Base-by-base conservation (phyloP, 2,113 vertebrate genomes). In the Chaetops frenatus region DNA sequence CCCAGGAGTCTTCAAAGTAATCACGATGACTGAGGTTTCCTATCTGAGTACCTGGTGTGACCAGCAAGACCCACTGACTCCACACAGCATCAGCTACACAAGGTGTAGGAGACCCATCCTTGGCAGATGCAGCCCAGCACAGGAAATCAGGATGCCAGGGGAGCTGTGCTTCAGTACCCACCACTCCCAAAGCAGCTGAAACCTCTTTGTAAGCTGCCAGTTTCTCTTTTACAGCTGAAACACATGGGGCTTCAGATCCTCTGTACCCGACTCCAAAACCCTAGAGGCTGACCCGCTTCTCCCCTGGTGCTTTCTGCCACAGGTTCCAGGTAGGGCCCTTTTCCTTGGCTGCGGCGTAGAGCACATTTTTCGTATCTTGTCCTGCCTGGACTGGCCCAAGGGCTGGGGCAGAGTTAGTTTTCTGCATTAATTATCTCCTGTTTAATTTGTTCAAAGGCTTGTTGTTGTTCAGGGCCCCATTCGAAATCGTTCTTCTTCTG, bases 41-140 rank as follows among this genome's bases (percentile, higher is more conserved):
- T n/a, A 22, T 38, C 1, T 29, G 33, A 64, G 57, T 19, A 33
- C 3, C 15, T 3, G 15, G 16, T n/a, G 57, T n/a, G 23, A 56
- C 12, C 56, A 90, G 54, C 70, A 90, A 90, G 33, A 64, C 20
- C 33, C 80, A 44, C 36, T 77, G 10, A 44, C 6, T 64, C 50
- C 64, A 57, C 4, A 9, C 0, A 25, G 35, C 35, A 69, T 17
- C 48, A 62, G 35, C 44, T 36, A 27, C 0, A 0, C 25, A 36
- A 24, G 28, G 27, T 70, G 36, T 2, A 57, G 24, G 56, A 70
- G 42, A 57, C 17, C 13, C 36, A 25, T 16, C 48, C 64, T 44
- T 17, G n/a, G 23, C 33, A 44, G 13, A 44, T 28, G 42, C 81
- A 78, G 57, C 44, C 36, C 44, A 45, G 72, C 42, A 25, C 5